These are phyloP conservation scores for Pteronotus mesoamericanus DNA, from an alignment of 2,797 vertebrate genomes.

Conservation along the genomic window DNA sequence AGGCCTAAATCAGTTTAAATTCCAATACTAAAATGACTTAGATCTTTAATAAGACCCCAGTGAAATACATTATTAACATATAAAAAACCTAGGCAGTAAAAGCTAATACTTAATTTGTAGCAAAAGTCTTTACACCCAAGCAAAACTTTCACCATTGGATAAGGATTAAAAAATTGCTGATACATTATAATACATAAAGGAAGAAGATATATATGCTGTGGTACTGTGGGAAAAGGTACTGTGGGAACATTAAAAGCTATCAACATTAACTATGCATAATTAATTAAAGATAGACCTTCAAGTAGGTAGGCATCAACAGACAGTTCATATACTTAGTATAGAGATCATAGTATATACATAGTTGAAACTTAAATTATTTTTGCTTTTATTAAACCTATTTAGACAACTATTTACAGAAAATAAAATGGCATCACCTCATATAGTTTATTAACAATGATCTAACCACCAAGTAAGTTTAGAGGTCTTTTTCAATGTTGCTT, in stretches of 20 bases:
- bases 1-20: constrained; percentile 28
- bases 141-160: constrained; percentile 57
- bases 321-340: constrained; percentile 34
- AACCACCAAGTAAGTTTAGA: constrained; percentile 24
- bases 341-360: not conserved
- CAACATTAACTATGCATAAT: constrained; percentile 63
- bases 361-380: constrained; percentile 34
- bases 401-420: constrained; percentile 19
- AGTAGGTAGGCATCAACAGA: constrained; percentile 47
- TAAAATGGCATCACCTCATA: not conserved
- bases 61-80: constrained; percentile 82
- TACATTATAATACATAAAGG: constrained; percentile 57
- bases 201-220: constrained; percentile 35
- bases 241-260: constrained; percentile 54
- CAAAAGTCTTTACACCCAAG: constrained; percentile 78
- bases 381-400: constrained; percentile 17
- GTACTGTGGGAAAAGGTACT: constrained; percentile 51
- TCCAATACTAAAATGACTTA: constrained; percentile 33
- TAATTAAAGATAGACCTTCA: constrained; percentile 65
- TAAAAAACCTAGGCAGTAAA: constrained; percentile 78
- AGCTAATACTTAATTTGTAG: constrained; percentile 78
- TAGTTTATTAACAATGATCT: not conserved
- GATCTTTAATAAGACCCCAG: constrained; percentile 37
- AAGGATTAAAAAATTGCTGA: constrained; percentile 66
- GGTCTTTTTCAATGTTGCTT: not conserved